These are phyloP conservation scores for Telenomus remus DNA, from an alignment of 1,140 invertebrate species.

Conservation along the genomic window DNA sequence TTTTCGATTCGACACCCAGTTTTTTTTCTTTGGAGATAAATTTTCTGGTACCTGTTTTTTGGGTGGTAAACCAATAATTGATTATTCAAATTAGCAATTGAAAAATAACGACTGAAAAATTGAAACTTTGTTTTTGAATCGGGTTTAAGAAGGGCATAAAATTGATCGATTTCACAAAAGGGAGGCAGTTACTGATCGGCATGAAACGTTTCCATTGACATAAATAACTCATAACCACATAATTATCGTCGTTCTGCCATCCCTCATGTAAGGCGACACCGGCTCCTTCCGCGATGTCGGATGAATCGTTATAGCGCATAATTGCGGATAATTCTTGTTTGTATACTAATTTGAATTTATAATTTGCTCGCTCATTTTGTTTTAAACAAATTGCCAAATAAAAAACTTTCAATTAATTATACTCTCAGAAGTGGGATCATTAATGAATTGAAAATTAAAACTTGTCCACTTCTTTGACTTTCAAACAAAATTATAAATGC, in stretches of 20 bases:
- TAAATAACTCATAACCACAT: conserved; percentile 34
- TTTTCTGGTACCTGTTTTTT: no score
- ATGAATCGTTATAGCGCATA: conserved; percentile 30
- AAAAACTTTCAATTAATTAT: no score
- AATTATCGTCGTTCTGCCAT: conserved; percentile 18
- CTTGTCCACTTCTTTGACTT: no score
- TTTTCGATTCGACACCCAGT: background rate
- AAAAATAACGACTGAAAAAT: conserved; percentile 4
- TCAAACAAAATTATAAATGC: no score
- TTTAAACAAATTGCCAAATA: no score
- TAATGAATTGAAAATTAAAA: no score
- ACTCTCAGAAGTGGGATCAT: no score
- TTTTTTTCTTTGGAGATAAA: no score
- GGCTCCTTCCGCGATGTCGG: background rate
- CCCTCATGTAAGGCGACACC: background rate
- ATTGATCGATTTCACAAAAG: conserved; percentile 10
- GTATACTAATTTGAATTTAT: conserved; percentile 20
- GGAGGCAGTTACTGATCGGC: background rate
- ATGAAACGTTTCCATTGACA: conserved; percentile 15
- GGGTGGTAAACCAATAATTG: no score
- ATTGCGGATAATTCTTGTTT: conserved; percentile 22
- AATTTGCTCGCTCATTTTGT: conserved; percentile 3
- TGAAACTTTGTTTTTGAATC: background rate
- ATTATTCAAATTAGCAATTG: no score
- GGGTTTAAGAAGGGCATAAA: no score